Evolutionary conservation across 2,113 vertebrate species (phyloP).

Genomic region (Onychorhynchus coronatus): DNA sequence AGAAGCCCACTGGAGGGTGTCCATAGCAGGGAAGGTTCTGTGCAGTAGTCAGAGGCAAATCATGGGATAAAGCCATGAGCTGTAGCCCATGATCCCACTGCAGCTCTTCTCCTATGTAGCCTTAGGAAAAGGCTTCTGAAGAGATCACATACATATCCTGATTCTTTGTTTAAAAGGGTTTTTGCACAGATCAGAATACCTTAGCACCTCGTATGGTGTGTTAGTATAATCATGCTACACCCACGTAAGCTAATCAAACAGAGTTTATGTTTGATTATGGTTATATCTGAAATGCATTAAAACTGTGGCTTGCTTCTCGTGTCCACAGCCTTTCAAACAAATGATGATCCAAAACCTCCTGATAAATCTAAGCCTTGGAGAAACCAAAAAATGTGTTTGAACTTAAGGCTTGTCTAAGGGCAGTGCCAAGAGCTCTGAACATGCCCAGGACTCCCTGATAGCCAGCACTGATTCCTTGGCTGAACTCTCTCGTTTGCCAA

Average conservation of each 20-base stretch:
- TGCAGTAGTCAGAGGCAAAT: neutral
- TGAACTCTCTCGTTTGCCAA: neutral
- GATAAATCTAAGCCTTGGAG: neutral
- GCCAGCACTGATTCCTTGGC: neutral
- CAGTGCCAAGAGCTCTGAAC: neutral
- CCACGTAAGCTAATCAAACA: neutral
- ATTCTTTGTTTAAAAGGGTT: neutral
- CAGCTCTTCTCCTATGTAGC: neutral
- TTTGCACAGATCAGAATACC: neutral
- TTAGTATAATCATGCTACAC: neutral
- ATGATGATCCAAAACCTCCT: neutral
- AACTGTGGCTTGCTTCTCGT: neutral
- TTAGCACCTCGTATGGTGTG: neutral
- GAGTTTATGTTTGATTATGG: neutral
- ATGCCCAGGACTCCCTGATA: neutral
- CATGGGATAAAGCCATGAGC: neutral
- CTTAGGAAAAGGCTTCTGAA: neutral
- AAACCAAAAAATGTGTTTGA: neutral
- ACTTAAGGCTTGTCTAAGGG: neutral
- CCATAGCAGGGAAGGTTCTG: neutral
- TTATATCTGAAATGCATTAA: neutral
- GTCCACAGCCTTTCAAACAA: neutral
- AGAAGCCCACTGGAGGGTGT: neutral
- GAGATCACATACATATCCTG: neutral
- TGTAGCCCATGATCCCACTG: neutral